These are phyloP conservation scores for Lethenteron camtschaticum DNA, from an alignment of 2,113 vertebrate species.

Conservation along the genomic window DNA sequence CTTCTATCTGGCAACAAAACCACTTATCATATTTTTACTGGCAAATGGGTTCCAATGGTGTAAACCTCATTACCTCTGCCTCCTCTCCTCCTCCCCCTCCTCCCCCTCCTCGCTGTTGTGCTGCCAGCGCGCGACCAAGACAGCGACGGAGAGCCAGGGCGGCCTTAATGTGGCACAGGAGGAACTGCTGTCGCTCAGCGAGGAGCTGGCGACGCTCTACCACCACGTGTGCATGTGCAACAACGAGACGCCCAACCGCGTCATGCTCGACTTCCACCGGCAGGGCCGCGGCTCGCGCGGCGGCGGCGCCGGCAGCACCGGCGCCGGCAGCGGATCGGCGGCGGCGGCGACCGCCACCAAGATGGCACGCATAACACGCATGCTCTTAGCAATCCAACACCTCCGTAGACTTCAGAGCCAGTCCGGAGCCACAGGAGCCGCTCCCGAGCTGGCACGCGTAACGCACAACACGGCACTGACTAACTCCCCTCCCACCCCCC, in stretches of 20 bases:
- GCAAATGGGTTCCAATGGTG: not conserved
- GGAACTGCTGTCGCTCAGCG: constrained; percentile 80
- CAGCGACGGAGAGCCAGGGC: constrained; percentile 54
- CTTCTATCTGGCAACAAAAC: too few relatives aligned
- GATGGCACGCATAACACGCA: too few relatives aligned
- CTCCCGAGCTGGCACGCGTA: too few relatives aligned
- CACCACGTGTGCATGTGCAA: constrained; percentile 95
- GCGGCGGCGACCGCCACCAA: too few relatives aligned
- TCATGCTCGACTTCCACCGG: constrained; percentile 93
- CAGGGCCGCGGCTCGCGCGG: constrained; percentile 67
- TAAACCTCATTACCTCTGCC: not conserved
- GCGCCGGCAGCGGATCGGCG: too few relatives aligned
- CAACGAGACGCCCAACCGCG: constrained; percentile 83
- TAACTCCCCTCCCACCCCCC: too few relatives aligned
- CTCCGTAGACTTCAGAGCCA: too few relatives aligned
- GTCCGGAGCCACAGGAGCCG: too few relatives aligned
- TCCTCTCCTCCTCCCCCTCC: not conserved
- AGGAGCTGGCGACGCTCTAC: constrained; percentile 90
- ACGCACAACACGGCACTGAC: too few relatives aligned
- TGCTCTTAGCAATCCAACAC: too few relatives aligned
- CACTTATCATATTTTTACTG: not conserved
- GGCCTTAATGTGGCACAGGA: constrained; percentile 78
- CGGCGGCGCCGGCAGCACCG: constrained; percentile 44
- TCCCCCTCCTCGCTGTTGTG: constrained; percentile 4
- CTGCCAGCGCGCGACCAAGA: constrained; percentile 26